Conservation (phyloP, 2,113 vertebrate species). For the Grammomys dolichurus region DNA sequence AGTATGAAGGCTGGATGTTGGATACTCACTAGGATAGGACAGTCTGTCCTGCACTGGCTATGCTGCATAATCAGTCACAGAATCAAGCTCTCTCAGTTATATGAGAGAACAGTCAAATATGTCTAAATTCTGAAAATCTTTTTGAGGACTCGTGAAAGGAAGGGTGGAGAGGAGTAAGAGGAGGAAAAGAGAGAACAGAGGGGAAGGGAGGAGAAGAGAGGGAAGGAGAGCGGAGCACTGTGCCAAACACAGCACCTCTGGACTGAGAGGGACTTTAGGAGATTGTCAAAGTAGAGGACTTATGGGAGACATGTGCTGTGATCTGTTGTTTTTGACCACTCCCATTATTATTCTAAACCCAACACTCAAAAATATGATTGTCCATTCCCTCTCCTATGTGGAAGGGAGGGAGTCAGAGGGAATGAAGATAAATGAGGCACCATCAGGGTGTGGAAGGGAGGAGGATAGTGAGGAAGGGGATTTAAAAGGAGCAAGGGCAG, state of each 20-base stretch:
- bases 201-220: not conserved
- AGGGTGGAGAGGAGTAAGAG: not conserved
- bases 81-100: not conserved
- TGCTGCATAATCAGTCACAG: not conserved
- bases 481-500: not conserved
- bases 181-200: no score
- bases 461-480: not conserved
- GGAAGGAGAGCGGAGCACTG: rapidly evolving
- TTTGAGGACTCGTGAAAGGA: not conserved
- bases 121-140: slow-evolving; percentile 15
- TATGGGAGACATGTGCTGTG: not conserved
- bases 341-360: not conserved
- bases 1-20: not conserved
- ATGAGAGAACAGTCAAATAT: not conserved
- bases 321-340: not conserved
- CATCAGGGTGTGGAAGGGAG: not conserved
- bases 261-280: not conserved
- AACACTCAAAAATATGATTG: not conserved
- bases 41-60: not conserved
- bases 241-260: not conserved
- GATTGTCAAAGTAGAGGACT: not conserved
- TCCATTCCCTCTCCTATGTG: not conserved
- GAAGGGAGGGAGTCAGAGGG: not conserved
- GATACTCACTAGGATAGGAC: not conserved
- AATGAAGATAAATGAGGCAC: not conserved